Conservation (phyloP, 92 coral and sea anemone genomes). For the Phenganax stokvisi region DNA sequence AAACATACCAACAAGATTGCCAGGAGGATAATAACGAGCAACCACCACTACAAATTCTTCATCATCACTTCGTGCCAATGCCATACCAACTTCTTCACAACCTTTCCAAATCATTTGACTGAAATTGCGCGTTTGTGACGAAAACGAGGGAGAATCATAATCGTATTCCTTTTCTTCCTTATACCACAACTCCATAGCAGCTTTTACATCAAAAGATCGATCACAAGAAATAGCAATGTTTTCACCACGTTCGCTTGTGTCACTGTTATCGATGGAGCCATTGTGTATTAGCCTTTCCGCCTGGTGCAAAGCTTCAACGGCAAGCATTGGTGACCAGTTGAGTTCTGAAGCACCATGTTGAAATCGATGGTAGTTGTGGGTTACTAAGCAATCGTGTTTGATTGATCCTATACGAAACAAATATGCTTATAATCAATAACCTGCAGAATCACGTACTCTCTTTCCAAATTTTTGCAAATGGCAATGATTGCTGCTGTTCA, state of each 20-base stretch:
- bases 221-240: conserved; percentile 56
- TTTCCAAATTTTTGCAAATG: background rate
- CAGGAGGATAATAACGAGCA: conserved; percentile 87
- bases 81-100: conserved; percentile 93
- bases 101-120: conserved; percentile 82
- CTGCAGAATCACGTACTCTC: background rate
- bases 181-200: conserved; percentile 89
- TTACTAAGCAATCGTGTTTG: conserved; percentile 82
- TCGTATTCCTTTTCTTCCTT: conserved; percentile 79
- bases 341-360: conserved; percentile 81
- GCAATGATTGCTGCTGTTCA: background rate
- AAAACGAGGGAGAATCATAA: conserved; percentile 73
- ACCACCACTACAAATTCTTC: conserved; percentile 74
- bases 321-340: conserved; percentile 83
- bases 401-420: conserved; percentile 61
- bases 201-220: conserved; percentile 26
- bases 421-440: conserved; percentile 4
- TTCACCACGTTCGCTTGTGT: conserved; percentile 81
- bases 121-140: conserved; percentile 84
- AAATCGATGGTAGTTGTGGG: conserved; percentile 96
- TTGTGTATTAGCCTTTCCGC: conserved; percentile 74
- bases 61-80: conserved; percentile 75
- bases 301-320: conserved; percentile 85
- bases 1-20: conserved; percentile 84
- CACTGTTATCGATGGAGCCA: conserved; percentile 79